Percentiles rank a stretch among this genome's conserved stretches.
phyloP scores from a whole-genome alignment of 2,113 vertebrate genomes.

The Rhea pennata region DNA sequence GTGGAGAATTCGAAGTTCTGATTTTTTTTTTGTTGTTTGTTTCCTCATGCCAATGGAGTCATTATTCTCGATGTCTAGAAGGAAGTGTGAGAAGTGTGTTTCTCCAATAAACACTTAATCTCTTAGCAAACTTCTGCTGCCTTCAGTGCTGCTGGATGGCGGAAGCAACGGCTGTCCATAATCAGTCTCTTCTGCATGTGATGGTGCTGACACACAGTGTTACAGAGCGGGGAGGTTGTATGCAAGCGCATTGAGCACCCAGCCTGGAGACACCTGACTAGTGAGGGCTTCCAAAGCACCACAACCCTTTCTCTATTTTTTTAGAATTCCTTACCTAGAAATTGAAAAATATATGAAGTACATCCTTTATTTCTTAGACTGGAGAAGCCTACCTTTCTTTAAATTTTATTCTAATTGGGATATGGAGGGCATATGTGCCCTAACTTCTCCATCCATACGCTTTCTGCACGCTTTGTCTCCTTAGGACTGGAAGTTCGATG shows the following conservation, averaged over 20 bases:
- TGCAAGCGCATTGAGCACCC: not conserved
- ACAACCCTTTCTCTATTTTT: not conserved
- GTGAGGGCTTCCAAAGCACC: not conserved
- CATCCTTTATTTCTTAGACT: not conserved
- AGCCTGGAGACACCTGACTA: not conserved
- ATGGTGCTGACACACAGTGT: no score
- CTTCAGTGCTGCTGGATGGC: not conserved
- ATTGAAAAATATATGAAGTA: not conserved
- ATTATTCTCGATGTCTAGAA: not conserved
- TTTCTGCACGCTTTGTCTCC: not conserved
- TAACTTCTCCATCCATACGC: not conserved
- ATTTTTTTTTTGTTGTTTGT: not conserved
- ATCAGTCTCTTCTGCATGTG: not conserved
- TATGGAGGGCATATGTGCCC: not conserved
- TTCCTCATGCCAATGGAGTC: not conserved
- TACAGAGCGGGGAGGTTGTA: not conserved
- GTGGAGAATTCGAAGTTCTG: not conserved
- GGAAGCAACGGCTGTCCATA: not conserved
- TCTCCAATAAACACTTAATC: not conserved
- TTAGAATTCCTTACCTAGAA: not conserved
- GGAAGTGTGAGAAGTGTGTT: not conserved
- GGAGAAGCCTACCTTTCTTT: not conserved
- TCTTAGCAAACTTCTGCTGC: not conserved
- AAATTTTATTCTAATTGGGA: not conserved
- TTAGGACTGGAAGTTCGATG: rapidly evolving